These are phyloP conservation scores for Grus americana DNA, from an alignment of 2,113 vertebrate species.

Conservation along the genomic window DNA sequence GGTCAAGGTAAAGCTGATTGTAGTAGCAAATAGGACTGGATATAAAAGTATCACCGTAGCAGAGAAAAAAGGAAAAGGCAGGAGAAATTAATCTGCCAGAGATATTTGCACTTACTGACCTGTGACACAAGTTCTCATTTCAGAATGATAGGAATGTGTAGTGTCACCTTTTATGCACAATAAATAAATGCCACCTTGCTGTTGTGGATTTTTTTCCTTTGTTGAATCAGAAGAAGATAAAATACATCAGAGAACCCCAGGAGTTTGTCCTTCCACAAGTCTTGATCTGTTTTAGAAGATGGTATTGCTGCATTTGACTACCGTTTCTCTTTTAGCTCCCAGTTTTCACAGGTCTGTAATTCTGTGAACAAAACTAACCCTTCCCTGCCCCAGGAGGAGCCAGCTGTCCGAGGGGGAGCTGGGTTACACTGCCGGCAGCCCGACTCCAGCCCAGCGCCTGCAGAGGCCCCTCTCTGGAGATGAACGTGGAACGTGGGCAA, in stretches of 20 bases:
- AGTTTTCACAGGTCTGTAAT: not conserved
- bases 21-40: not conserved
- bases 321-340: not conserved
- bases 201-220: not conserved
- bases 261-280: not conserved
- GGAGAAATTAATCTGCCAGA: not conserved
- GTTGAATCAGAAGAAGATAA: not conserved
- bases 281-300: not conserved
- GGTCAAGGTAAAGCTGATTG: not conserved
- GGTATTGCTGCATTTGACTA: not conserved
- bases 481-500: not conserved
- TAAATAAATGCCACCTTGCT: not conserved
- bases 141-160: not conserved
- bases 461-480: not conserved
- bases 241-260: not conserved
- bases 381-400: accelerated
- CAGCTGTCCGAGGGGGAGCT: accelerated
- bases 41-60: not conserved
- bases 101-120: not conserved
- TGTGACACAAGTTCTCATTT: not conserved
- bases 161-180: not conserved
- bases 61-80: not conserved
- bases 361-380: not conserved
- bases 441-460: not conserved
- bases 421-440: not conserved